phyloP scores from a whole-genome alignment of 2,888 invertebrate species.

The Deilephila porcellus region DNA sequence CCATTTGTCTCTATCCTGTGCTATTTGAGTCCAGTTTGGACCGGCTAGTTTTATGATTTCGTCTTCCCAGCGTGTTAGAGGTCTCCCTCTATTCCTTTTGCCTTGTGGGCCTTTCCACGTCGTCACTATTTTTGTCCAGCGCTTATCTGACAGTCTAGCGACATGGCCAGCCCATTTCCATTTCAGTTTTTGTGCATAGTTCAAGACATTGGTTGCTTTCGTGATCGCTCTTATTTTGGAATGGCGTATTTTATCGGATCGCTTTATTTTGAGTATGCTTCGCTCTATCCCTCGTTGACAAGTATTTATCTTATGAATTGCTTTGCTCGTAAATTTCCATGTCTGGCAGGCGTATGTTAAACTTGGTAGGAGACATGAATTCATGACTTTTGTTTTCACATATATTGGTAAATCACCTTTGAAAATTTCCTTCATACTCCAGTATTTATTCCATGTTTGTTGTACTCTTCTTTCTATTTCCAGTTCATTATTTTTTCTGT shows the following conservation, averaged over 20 bases:
- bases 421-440: conserved; percentile 23
- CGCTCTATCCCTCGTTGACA: conserved; percentile 14
- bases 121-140: no score
- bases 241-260: conserved; percentile 6
- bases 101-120: no score
- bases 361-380: conserved; percentile 36
- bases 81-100: no score
- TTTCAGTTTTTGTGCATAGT: not conserved
- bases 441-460: conserved; percentile 28
- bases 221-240: not conserved
- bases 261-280: conserved; percentile 7
- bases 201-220: not conserved
- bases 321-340: not conserved
- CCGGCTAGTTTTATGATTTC: no score
- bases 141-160: no score
- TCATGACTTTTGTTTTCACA: conserved; percentile 40
- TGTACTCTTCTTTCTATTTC: conserved; percentile 33
- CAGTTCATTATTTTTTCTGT: not conserved
- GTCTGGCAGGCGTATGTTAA: conserved; percentile 42
- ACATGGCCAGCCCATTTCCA: conserved; percentile 3
- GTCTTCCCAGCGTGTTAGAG: no score
- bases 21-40: no score
- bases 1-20: no score
- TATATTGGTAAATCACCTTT: conserved; percentile 38
- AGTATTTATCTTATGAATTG: not conserved